Evolutionary conservation across 2,797 vertebrate species (phyloP), one percentile per base, ranked within the genome.

Genomic region (Hyperoplus immaculatus): DNA sequence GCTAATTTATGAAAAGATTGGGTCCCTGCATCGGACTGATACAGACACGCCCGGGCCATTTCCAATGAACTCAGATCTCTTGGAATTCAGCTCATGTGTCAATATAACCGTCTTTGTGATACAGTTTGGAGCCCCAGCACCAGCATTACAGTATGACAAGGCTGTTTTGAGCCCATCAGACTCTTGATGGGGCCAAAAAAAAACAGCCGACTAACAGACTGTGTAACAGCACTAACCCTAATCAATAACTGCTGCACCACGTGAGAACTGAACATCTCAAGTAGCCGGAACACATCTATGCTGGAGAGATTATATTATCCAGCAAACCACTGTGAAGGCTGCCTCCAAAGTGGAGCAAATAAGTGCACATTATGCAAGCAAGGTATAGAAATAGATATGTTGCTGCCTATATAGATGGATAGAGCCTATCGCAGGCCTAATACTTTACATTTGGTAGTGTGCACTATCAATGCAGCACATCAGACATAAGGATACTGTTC

Each of bases 41-140:
- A 81, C 88, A 92, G 93, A 94, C 93, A 95, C 93, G 67, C 93
- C 94, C 90, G 91, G 88, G 76, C 79, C 82, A 72, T 86, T 87
- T 77, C 63, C 61, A 78, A 76, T 51, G 76, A 75, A 56, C 86
- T 74, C 85, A 21, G 67, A 67, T 86, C 80, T 72, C 83, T 72
- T 80, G 81, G 81, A 82, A 90, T 88, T 69, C 76, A 86, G 77
- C 67, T 73, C 78, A 66, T 74, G 76, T 88, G 80, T 84, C 75
- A 83, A 55, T 70, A 78, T 38, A 61, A 80, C 53, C 61, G 59
- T 77, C 75, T 78, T 72, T 53, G 67, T 8, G 42, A 59, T 64
- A 78, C 70, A 57, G 42, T 60, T 68, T 51, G 69, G 62, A 79
- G 67, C 72, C 54, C 56, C 5, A 12, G 57, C n/a, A 61, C 55